phyloP scores from a whole-genome alignment of 2,113 vertebrate species.

The Rhipidura dahli region DNA sequence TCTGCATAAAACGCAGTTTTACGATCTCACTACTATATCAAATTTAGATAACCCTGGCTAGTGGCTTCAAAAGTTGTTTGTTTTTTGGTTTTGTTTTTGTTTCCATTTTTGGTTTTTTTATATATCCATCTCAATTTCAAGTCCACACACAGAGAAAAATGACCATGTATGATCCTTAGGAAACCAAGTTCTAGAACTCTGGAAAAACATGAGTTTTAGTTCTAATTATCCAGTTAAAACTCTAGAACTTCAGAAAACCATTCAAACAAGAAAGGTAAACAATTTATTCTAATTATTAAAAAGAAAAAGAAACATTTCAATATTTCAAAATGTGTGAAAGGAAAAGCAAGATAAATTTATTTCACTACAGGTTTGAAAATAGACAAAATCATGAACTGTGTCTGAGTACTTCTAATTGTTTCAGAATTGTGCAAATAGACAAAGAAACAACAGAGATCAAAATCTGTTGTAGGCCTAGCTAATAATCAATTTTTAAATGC shows the following conservation, averaged over 20 bases:
- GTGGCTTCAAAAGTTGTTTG: not conserved
- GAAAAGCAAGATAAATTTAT: not conserved
- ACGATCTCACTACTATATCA: not conserved
- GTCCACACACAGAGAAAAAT: not conserved
- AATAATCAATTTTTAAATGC: not conserved
- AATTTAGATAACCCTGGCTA: not conserved
- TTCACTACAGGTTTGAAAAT: not conserved
- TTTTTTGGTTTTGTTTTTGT: no score
- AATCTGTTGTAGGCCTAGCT: not conserved
- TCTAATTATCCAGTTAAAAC: not conserved
- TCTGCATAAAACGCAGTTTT: no score
- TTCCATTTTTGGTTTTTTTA: not conserved
- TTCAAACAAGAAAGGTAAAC: not conserved
- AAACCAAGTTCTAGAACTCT: not conserved
- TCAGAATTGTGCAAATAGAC: not conserved
- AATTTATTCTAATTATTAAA: not conserved
- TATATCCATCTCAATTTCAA: not conserved
- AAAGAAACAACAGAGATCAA: not conserved
- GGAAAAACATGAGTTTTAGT: not conserved
- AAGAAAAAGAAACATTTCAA: not conserved
- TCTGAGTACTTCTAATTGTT: not conserved
- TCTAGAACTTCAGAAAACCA: not conserved
- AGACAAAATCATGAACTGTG: not conserved
- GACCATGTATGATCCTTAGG: not conserved
- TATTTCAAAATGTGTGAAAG: not conserved